Conservation (phyloP, 1,140 invertebrate species). For the Eciton burchellii region DNA sequence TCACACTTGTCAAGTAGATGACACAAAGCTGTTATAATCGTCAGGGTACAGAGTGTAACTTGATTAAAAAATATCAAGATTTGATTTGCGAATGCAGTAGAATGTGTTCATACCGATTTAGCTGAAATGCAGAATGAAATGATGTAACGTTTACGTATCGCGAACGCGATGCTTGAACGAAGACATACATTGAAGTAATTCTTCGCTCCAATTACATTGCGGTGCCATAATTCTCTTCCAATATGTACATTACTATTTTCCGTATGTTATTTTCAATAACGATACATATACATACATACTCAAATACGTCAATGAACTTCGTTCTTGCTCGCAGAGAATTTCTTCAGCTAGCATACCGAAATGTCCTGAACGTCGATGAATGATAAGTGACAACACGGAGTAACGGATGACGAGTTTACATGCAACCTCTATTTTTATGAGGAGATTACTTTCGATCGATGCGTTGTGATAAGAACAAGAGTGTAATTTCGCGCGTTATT, state of each 20-base stretch:
- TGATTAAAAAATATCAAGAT: constrained; percentile 33
- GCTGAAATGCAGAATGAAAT: constrained; percentile 48
- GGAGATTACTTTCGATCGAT: constrained; percentile 26
- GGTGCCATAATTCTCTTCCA: constrained; percentile 71
- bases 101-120: constrained; percentile 44
- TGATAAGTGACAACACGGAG: constrained; percentile 25
- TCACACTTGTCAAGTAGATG: constrained; percentile 39
- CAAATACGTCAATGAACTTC: constrained; percentile 19
- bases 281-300: constrained; percentile 47
- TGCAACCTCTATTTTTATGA: constrained; percentile 52
- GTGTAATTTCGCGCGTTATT: constrained; percentile 56
- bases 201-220: constrained; percentile 71
- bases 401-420: constrained; percentile 42
- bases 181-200: constrained; percentile 70
- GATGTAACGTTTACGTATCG: constrained; percentile 34
- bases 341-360: background rate
- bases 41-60: constrained; percentile 20
- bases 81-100: constrained; percentile 26
- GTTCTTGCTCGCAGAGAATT: background rate
- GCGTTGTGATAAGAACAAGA: constrained; percentile 17
- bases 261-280: constrained; percentile 68
- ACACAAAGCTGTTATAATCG: constrained; percentile 5
- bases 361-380: constrained; percentile 21
- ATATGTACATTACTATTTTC: constrained; percentile 59
- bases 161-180: constrained; percentile 51